Base-by-base conservation (phyloP, 2,888 invertebrate species). In the Rhorus exstirpatorius region DNA sequence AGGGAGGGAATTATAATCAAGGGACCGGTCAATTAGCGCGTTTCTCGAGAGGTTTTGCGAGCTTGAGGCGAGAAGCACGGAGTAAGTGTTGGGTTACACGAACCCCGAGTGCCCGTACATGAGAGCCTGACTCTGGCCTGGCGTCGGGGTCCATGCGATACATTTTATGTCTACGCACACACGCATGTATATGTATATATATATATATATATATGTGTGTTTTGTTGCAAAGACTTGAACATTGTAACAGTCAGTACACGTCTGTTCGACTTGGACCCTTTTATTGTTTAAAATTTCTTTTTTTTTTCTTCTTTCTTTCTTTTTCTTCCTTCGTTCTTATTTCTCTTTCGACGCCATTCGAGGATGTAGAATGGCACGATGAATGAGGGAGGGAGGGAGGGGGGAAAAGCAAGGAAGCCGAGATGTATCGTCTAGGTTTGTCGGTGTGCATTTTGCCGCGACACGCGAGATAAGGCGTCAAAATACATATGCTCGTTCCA, bases 11-110 rank as follows among this genome's bases (percentile, higher is more conserved):
- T 65, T 67, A 77, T 72, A 77, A 81, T 77, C 51, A 38, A 74
- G 55, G 53, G 58, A 19, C 31, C 63, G 61, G 63, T 35, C 53
- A 77, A 81, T 81, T 77, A 81, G n/a, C n/a, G 77, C 60, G 31
- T 46, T 75, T 63, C 8, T 26, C 14, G 8, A 24, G 70, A 74
- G 78, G 44, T 63, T 74, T 70, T 17, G 65, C 55, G 55, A 46
- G 68, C 12, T 19, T 24, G 21, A 49, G 49, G 49, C 21, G 46
- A 67, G 65, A 67, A 58, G 74, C 82, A 82, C 79, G 82, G 44
- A 82, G 63, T 70, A 74, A 70, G 82, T 82, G 82, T 82, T 82
- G 63, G 61, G 51, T 82, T 82, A 70, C 79, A 58, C 44, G 51
- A 53, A 55, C 10, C 58, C 14, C 21, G 41, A 53, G 46, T 21